Percentiles rank a stretch among this genome's conserved stretches.
Evolutionary conservation across 2,888 invertebrate genomes (phyloP).

Genomic region (Lasioglossum calceatum): DNA sequence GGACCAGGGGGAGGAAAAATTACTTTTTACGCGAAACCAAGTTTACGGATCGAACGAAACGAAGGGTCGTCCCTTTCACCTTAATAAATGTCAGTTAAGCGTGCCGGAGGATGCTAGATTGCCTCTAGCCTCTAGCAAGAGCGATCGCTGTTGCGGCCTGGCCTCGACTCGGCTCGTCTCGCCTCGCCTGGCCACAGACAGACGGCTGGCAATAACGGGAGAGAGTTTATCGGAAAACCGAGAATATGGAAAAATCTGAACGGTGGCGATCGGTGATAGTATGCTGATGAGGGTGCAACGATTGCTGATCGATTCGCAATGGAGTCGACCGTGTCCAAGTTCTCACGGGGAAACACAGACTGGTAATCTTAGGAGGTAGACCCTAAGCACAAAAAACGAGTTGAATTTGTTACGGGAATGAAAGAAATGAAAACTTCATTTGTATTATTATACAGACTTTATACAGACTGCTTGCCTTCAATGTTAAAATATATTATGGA

Average conservation of each 20-base stretch:
- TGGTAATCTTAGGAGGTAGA: too few relatives aligned
- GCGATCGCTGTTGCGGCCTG: neutral
- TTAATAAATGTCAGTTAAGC: slow-evolving; percentile 4
- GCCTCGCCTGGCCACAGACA: neutral
- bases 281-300: slow-evolving; percentile 32
- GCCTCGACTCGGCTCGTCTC: neutral
- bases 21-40: neutral
- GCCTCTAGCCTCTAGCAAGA: neutral
- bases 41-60: neutral
- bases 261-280: neutral
- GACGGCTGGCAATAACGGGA: neutral
- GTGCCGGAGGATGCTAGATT: neutral
- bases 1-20: neutral
- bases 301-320: neutral
- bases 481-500: too few relatives aligned
- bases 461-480: too few relatives aligned
- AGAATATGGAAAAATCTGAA: slow-evolving; percentile 13
- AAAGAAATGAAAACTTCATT: too few relatives aligned
- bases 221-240: slow-evolving; percentile 13
- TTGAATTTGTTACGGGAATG: too few relatives aligned
- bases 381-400: too few relatives aligned
- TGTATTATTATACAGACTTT: too few relatives aligned
- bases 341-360: too few relatives aligned
- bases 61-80: neutral
- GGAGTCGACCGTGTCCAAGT: neutral